phyloP scores from a whole-genome alignment of 2,888 invertebrate species.

The Neuroscelio doddi region DNA sequence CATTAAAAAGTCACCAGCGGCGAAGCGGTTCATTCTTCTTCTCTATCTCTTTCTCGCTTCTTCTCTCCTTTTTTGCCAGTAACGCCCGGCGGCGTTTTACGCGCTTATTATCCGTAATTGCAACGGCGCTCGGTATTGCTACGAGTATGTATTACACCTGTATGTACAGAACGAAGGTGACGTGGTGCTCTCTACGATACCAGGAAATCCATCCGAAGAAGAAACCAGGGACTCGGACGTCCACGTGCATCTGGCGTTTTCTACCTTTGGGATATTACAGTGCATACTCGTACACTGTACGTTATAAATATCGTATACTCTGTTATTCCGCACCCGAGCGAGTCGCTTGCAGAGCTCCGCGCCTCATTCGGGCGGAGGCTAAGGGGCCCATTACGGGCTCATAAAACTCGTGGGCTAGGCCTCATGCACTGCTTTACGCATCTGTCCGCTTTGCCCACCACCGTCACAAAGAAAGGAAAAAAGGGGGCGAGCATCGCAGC shows the following conservation, averaged over 20 bases:
- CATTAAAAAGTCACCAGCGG: constrained; percentile 22
- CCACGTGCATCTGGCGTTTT: constrained; percentile 40
- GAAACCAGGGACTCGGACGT: constrained; percentile 15
- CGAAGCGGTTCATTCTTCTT: background rate
- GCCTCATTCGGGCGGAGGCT: constrained; percentile 45
- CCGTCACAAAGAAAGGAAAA: constrained; percentile 44
- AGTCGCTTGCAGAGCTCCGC: constrained; percentile 28
- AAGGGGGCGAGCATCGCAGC: too few relatives aligned
- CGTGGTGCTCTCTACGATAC: constrained; percentile 43
- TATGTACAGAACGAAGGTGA: constrained; percentile 35
- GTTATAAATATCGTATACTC: constrained; percentile 19
- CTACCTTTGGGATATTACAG: constrained; percentile 30
- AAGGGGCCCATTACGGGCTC: constrained; percentile 57
- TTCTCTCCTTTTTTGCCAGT: constrained; percentile 29
- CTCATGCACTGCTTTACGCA: constrained; percentile 57
- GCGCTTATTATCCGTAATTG: constrained; percentile 42
- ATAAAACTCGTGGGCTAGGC: constrained; percentile 59
- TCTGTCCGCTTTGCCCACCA: constrained; percentile 24
- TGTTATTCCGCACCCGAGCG: constrained; percentile 41
- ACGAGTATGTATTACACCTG: constrained; percentile 40
- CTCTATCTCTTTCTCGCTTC: constrained; percentile 3
- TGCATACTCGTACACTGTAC: background rate
- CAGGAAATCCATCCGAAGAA: constrained; percentile 41
- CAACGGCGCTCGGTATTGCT: constrained; percentile 28
- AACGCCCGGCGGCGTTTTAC: constrained; percentile 41